Evolutionary conservation across 2,888 invertebrate genomes (phyloP).

Genomic region (Cataglyphis cursor): DNA sequence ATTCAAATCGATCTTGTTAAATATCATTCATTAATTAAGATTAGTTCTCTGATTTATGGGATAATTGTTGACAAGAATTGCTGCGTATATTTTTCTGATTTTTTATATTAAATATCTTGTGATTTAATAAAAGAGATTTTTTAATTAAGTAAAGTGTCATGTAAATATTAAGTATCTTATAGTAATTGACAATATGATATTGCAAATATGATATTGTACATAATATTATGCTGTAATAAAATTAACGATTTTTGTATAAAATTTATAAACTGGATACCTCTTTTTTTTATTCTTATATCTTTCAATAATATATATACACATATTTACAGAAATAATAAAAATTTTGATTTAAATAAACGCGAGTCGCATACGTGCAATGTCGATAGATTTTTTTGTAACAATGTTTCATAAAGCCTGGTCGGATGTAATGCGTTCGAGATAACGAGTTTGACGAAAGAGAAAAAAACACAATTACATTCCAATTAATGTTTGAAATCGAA

Average conservation of each 20-base stretch:
- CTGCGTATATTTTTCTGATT: not conserved
- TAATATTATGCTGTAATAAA: not conserved
- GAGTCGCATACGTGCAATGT: not conserved
- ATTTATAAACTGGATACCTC: constrained; percentile 1
- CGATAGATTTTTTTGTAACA: not conserved
- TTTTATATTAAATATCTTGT: not conserved
- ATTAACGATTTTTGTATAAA: not conserved
- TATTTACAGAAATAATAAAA: constrained; percentile 12
- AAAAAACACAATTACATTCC: constrained; percentile 45
- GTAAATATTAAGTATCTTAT: not conserved
- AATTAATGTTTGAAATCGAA: constrained; percentile 47
- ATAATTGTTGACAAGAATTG: not conserved
- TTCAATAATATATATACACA: not conserved
- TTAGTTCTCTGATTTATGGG: not conserved
- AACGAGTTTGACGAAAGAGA: constrained; percentile 13
- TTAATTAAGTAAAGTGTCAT: not conserved
- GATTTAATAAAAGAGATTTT: not conserved
- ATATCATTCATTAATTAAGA: not conserved
- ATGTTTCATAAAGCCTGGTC: not conserved
- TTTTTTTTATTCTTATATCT: not conserved
- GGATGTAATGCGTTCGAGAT: constrained; percentile 9
- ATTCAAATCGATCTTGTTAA: not conserved
- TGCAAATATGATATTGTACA: not conserved
- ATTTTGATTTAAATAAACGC: not conserved
- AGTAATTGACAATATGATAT: not conserved